A percentile compares a stretch with the other conserved stretches of the same genome.
These are phyloP conservation scores for Osedax fenrisi DNA, from an alignment of 2,888 invertebrate genomes.

Conservation along the genomic window DNA sequence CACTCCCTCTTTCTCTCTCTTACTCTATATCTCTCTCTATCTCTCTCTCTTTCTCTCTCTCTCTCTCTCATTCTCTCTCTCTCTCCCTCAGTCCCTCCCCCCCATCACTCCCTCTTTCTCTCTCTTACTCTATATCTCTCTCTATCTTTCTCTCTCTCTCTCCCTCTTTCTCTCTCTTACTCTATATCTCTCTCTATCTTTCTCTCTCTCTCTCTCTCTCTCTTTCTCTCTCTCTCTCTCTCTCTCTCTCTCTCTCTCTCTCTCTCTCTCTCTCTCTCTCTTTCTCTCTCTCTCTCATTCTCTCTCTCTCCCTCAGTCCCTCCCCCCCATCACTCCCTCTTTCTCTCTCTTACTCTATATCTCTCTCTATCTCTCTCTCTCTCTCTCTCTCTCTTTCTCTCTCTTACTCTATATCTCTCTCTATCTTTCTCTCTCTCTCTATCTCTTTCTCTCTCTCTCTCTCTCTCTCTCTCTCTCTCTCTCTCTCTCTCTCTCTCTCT, in stretches of 20 bases:
- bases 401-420: too few species aligned
- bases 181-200: background rate
- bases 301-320: conserved; percentile 6
- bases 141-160: background rate
- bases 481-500: background rate
- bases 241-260: background rate
- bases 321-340: conserved; percentile 1
- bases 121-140: background rate
- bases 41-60: background rate
- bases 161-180: background rate
- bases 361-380: background rate
- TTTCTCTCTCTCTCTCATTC: background rate
- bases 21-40: background rate
- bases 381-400: background rate
- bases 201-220: background rate
- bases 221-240: background rate
- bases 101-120: background rate
- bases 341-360: background rate
- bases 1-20: background rate
- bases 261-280: background rate
- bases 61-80: background rate
- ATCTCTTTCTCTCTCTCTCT: background rate
- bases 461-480: too few species aligned
- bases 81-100: background rate
- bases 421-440: too few species aligned